phyloP scores from a whole-genome alignment of 2,797 vertebrate species.

The Valencia hispanica region DNA sequence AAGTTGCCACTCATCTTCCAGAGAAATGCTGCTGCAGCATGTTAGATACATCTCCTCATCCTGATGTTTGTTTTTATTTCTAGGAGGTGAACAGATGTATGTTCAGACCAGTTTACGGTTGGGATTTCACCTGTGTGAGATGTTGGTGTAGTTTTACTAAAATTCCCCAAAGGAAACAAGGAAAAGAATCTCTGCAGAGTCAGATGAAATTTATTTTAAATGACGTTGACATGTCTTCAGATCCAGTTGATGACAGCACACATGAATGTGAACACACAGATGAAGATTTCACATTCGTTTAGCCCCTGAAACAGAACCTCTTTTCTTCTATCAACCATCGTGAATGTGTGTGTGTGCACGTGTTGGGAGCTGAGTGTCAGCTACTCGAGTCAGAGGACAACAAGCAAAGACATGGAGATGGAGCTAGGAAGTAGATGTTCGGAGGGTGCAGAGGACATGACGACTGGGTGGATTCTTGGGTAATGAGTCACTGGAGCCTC shows the following conservation, averaged over 20 bases:
- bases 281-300: constrained; percentile 53
- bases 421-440: constrained; percentile 62
- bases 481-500: constrained; percentile 79
- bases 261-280: constrained; percentile 44
- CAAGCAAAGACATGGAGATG: constrained; percentile 31
- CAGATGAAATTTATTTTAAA: constrained; percentile 24
- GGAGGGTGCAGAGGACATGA: constrained; percentile 52
- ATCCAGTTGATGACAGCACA: constrained; percentile 4
- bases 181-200: constrained; percentile 41
- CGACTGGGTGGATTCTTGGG: constrained; percentile 66
- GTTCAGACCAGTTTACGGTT: constrained; percentile 28
- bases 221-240: constrained; percentile 25
- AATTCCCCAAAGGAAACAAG: constrained; percentile 24
- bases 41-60: constrained; percentile 50
- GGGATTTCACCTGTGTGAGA: constrained; percentile 27
- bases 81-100: constrained; percentile 33
- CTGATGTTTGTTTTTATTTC: constrained; percentile 26
- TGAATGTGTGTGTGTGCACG: constrained; percentile 5
- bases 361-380: too few species aligned
- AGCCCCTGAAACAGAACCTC: constrained; percentile 63
- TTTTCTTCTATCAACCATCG: constrained; percentile 57
- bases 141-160: constrained; percentile 63
- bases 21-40: constrained; percentile 38
- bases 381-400: constrained; percentile 50
- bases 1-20: constrained; percentile 28